Percentiles rank a stretch among this genome's conserved stretches.
These are phyloP conservation scores for Gryon sp. DNA, from an alignment of 1,140 invertebrate genomes.

Conservation along the genomic window DNA sequence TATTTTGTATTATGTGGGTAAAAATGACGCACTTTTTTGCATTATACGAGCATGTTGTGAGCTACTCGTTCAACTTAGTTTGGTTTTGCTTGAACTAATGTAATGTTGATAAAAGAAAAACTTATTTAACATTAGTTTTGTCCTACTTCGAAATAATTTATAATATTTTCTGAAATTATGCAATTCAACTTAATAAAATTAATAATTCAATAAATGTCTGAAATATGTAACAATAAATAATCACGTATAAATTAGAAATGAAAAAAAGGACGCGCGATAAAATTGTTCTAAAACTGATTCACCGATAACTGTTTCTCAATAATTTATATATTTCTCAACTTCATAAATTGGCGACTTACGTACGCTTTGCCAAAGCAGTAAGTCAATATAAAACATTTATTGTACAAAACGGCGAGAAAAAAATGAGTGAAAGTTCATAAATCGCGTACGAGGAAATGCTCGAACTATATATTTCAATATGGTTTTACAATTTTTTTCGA, in stretches of 20 bases:
- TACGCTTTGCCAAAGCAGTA: constrained; percentile 25
- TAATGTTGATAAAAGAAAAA: too few relatives aligned
- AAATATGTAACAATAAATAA: too few relatives aligned
- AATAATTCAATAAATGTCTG: too few relatives aligned
- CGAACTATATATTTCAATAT: constrained; percentile 21
- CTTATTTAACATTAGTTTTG: too few relatives aligned
- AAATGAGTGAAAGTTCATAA: constrained; percentile 54
- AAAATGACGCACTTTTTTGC: constrained; percentile 35
- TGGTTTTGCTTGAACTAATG: constrained; percentile 1
- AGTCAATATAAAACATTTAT: constrained; percentile 49
- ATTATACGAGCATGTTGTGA: constrained; percentile 3
- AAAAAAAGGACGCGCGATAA: too few relatives aligned
- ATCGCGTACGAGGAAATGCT: constrained; percentile 30
- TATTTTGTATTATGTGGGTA: constrained; percentile 16
- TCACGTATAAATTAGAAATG: too few relatives aligned
- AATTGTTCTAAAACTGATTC: constrained; percentile 30
- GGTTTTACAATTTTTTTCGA: constrained; percentile 5
- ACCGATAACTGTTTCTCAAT: constrained; percentile 1
- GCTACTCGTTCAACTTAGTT: constrained; percentile 28
- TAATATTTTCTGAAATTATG: too few relatives aligned
- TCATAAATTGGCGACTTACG: constrained; percentile 39
- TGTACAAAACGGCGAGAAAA: constrained; percentile 10
- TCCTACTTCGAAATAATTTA: too few relatives aligned
- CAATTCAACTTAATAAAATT: too few relatives aligned
- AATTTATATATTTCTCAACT: constrained; percentile 45